phyloP scores from a whole-genome alignment of 1,140 invertebrate species.

The Plectus sambesii region DNA sequence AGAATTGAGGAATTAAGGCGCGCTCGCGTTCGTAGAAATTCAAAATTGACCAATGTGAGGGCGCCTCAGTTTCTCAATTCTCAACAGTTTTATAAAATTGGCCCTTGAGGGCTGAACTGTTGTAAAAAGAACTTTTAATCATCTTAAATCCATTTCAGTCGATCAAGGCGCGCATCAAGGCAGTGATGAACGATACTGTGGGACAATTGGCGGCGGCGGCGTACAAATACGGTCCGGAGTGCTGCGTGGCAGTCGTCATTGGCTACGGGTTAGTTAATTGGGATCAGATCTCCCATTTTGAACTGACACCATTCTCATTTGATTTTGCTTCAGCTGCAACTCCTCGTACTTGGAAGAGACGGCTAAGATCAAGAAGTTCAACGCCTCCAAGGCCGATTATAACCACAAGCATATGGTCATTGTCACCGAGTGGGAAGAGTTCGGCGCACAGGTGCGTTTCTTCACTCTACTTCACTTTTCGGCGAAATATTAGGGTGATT shows the following conservation, averaged over 20 bases:
- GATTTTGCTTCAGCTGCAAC: conserved; percentile 44
- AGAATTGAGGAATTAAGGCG: too few species aligned
- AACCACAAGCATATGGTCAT: conserved; percentile 38
- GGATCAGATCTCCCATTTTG: not conserved
- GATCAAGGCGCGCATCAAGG: conserved; percentile 41
- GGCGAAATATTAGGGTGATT: too few species aligned
- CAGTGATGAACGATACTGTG: conserved; percentile 45
- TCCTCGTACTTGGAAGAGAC: conserved; percentile 43
- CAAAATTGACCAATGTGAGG: too few species aligned
- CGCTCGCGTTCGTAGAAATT: too few species aligned
- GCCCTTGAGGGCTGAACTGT: too few species aligned
- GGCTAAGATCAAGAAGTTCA: conserved; percentile 39
- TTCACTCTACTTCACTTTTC: too few species aligned
- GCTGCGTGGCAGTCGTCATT: conserved; percentile 39
- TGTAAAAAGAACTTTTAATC: too few species aligned
- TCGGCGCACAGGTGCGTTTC: conserved; percentile 37
- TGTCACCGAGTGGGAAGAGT: conserved; percentile 45
- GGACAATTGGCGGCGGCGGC: conserved; percentile 44
- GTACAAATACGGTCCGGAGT: conserved; percentile 41
- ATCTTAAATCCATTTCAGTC: conserved; percentile 38
- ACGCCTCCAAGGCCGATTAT: conserved; percentile 30
- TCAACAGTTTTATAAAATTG: too few species aligned
- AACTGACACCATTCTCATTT: conserved; percentile 14
- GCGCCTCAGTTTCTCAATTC: too few species aligned
- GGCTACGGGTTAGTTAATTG: conserved; percentile 36